These are phyloP conservation scores for Myotis brandtii DNA, from an alignment of 2,113 vertebrate species.

Conservation along the genomic window DNA sequence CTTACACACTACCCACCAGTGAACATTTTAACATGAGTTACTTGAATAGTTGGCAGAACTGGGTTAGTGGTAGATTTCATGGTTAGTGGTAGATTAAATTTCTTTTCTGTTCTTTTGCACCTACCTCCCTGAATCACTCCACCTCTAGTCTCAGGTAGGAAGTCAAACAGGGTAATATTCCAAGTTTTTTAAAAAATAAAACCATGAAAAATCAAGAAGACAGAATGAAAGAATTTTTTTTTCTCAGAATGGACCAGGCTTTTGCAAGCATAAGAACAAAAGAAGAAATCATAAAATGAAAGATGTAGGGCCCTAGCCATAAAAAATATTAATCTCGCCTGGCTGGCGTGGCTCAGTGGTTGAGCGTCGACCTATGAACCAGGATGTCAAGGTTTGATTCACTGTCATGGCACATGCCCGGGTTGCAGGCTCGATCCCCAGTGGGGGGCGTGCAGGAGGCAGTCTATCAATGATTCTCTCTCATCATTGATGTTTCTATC, in stretches of 20 bases:
- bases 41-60: not conserved
- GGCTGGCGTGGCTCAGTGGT: no score
- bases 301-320: not conserved
- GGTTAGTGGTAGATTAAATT: constrained; percentile 12
- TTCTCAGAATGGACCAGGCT: not conserved
- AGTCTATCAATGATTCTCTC: no score
- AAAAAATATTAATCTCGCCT: not conserved
- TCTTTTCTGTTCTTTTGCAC: not conserved
- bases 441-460: no score
- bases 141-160: not conserved
- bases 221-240: not conserved
- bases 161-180: not conserved
- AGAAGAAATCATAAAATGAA: constrained; percentile 14
- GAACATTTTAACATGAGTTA: not conserved
- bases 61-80: not conserved
- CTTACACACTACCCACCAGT: not conserved
- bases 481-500: no score
- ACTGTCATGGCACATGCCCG: no score
- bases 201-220: constrained; percentile 39
- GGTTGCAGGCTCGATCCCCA: no score
- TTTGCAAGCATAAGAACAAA: constrained; percentile 54
- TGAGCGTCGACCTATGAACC: no score
- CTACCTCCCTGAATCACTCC: not conserved
- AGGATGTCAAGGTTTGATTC: no score
- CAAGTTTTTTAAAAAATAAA: constrained; percentile 33